phyloP scores from a whole-genome alignment of 2,113 vertebrate genomes.

The Paralichthys olivaceus region DNA sequence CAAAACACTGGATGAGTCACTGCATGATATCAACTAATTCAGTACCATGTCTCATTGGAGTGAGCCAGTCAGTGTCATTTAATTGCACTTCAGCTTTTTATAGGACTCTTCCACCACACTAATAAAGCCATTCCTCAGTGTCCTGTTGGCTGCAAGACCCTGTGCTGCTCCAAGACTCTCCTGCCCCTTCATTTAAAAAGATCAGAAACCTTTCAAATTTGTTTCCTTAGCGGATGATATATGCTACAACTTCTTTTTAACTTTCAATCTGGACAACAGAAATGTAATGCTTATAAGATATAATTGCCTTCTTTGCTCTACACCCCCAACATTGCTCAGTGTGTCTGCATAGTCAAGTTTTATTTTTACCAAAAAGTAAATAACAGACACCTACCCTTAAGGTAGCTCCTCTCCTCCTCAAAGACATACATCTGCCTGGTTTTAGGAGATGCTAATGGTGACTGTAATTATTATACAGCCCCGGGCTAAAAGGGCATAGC shows the following conservation, averaged over 20 bases:
- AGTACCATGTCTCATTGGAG: conserved; percentile 40
- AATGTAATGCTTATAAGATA: background rate
- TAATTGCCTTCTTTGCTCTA: background rate
- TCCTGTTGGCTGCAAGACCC: conserved; percentile 23
- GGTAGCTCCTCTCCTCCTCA: conserved; percentile 64
- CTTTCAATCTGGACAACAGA: background rate
- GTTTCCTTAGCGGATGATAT: background rate
- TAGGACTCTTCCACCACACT: background rate
- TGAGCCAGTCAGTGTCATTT: conserved; percentile 53
- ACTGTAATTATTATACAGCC: conserved; percentile 69
- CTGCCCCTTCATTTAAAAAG: conserved; percentile 47
- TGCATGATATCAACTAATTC: conserved; percentile 55
- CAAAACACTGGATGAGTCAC: conserved; percentile 44
- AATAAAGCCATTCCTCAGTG: conserved; percentile 45
- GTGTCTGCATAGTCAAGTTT: conserved; percentile 17
- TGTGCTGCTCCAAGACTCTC: conserved; percentile 29
- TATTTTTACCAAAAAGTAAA: conserved; percentile 48
- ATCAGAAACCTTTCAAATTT: conserved; percentile 2
- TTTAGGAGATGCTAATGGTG: conserved; percentile 62
- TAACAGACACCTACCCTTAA: conserved; percentile 62
- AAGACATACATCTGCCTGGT: conserved; percentile 67
- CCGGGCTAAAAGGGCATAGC: conserved; percentile 43
- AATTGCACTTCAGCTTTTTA: conserved; percentile 53
- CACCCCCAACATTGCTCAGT: background rate
- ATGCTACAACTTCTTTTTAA: background rate